Base-by-base conservation (phyloP, 2,888 invertebrate genomes). In the Orgyia antiqua region DNA sequence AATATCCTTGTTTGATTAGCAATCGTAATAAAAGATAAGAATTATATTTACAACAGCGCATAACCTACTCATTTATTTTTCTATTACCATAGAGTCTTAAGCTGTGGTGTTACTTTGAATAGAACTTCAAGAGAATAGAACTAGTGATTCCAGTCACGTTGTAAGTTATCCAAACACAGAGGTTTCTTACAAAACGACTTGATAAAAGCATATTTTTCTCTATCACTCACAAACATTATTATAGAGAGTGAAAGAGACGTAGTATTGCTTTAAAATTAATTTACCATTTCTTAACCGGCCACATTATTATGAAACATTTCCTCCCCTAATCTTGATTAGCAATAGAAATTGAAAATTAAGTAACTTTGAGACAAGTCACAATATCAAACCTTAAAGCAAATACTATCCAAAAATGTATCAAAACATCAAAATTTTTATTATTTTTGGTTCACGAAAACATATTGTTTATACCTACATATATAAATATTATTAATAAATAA, bases 331-430 rank as follows among this genome's bases (percentile, higher is more conserved):
- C 35, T 61, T 65, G 68, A 62, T 56, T 64, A 69, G 64, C 65
- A 51, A 72, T 58, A 68, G 58, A 56, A 56, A 59, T 64, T 60
- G 47, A 60, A 69, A 70, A 67, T 60, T 53, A 58, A 62, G 58
- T 62, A 58, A 60, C 45, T 56, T 69, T 64, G 63, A 56, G 67
- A 76, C 70, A 66, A 70, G 57, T 68, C 67, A 76, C 76, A 68
- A 75, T 78, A 75, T 73, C 68, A 72, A 75, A 73, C 58, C 54
- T 69, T 72, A 58, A 66, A 73, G 69, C 63, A 48, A 42, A 45
- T 39, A 31, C 40, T 42, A 40, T 55, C 41, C 61, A 57, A 50
- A 53, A 59, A 56, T 52, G 47, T 60, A 59, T 64, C 49, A 67
- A 68, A 70, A 68, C 63, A 67, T 64, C 62, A 53, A 67, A 64